These are phyloP conservation scores for Cataglyphis rosenhaueri DNA, from an alignment of 2,888 invertebrate genomes.

Conservation along the genomic window DNA sequence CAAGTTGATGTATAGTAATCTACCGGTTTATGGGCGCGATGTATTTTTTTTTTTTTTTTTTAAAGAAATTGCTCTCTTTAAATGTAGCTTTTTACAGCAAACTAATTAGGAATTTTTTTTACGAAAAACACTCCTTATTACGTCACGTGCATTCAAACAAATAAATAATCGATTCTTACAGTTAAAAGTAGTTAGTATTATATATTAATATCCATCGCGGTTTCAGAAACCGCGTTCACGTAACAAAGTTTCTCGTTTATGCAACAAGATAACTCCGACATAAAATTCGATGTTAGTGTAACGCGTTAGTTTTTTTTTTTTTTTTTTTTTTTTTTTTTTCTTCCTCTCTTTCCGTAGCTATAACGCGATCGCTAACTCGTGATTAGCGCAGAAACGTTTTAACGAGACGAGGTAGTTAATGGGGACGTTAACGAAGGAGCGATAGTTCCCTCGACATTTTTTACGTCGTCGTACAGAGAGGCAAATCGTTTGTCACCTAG, in stretches of 20 bases:
- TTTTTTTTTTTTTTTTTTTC: not conserved
- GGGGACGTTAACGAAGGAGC: constrained; percentile 49
- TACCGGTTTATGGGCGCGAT: not conserved
- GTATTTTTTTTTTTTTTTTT: not conserved
- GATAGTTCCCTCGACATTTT: constrained; percentile 46
- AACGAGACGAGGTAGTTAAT: constrained; percentile 47
- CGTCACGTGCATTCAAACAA: not conserved
- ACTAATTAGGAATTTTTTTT: not conserved
- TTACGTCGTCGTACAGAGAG: constrained; percentile 30
- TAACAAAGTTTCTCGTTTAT: constrained; percentile 23
- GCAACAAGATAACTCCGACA: constrained; percentile 8
- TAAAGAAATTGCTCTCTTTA: not conserved
- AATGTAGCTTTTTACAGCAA: not conserved
- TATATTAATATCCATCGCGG: not conserved
- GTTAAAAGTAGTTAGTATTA: not conserved
- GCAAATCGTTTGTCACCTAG: constrained; percentile 52
- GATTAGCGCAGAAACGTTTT: constrained; percentile 38
- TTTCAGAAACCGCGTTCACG: constrained; percentile 16
- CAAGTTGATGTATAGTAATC: constrained; percentile 30
- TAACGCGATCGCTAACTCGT: constrained; percentile 36
- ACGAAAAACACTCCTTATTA: not conserved
- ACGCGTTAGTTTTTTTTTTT: not conserved
- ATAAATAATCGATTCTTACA: not conserved
- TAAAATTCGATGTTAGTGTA: constrained; percentile 27
- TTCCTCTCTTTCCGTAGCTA: not conserved